Evolutionary conservation across 2,797 vertebrate species (phyloP), one percentile per base, ranked within the genome.

Genomic region (Enteromius fasciolatus): DNA sequence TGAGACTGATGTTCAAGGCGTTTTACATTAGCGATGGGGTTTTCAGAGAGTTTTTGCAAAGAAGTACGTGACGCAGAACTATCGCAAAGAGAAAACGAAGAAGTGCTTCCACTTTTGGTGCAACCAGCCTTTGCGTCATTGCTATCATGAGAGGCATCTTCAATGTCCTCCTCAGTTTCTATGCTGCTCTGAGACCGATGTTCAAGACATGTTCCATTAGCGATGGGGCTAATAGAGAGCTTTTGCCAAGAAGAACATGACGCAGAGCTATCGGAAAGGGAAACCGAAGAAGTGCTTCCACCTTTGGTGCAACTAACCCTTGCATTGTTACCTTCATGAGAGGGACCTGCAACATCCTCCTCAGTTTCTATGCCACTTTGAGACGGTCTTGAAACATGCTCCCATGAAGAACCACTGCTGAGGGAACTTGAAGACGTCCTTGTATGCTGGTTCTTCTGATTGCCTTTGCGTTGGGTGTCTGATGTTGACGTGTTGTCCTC

Each of bases 201-300:
- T 0, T 64, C 57, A 7, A 31, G 92, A 87, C 25, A 78, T 91
- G 23, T 81, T 25, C 9, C 8, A 63, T 76, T 41, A 44, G 88
- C 0, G 81, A 59, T 41, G 9, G 39, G 39, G 39, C 39, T 41
- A 2, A 41, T 9, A 17, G 91, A 87, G 9, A 96, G 79, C 72
- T 92, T 94, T 83, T 92, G 94, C 95, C 96, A 96, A 2, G 93
- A 95, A 0, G 94, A 95, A 5, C 91, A 76, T 0, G 93, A 91
- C 59, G 87, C 82, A 2, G 88, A 91, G 89, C 93, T 96, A 66
- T 61, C 64, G 1, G 7, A 44, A 28, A 77, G 66, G 11, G 81
- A 83, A 23, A n/a, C 69, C 0, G 64, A 82, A 39, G 81, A 69
- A 8, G 11, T 61, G 64, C 50, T 82, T 20, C 39, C 67, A 23